Evolutionary conservation across 2,113 vertebrate species (phyloP), one percentile per base, ranked within the genome.

Genomic region (Dipodomys merriami): DNA sequence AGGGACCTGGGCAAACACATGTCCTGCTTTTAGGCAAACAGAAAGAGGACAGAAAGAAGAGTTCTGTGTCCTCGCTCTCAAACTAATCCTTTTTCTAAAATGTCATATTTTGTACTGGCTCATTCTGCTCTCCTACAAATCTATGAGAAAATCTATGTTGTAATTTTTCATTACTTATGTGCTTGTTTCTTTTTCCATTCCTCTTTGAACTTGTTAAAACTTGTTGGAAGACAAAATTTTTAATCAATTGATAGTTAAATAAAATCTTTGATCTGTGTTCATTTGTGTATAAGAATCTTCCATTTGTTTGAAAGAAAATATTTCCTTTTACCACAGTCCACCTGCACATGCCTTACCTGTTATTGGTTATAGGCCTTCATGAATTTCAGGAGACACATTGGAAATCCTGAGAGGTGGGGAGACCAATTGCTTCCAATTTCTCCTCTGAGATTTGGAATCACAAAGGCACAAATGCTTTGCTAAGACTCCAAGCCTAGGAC

Each of bases 131-230:
- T 3, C 25, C 25, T 86, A 20, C 57, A 3, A 4, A 20, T 44
- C 72, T 13, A 5, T 67, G 30, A 72, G 73, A 20, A 87, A 62
- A 64, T 46, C 46, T 20, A 44, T 7, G 22, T 72, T 18, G 49
- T 30, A 13, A 22, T 67, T 83, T 71, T 88, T 53, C 53, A 33
- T 57, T 67, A 57, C 60, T 20, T 33, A 10, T 12, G 6, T 78
- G 16, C 46, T 6, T 22, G 20, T 23, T 29, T 62, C 13, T 27
- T 12, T 22, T 19, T n/a, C 29, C n/a, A 9, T 46, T 88, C 60
- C 72, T 83, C 88, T 94, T 79, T 72, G 29, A 67, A 83, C 27
- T 64, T 11, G 19, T 15, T 93, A 25, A 77, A 93, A 78, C 53
- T 57, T 57, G 12, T 57, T 57, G 53, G 74, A 72, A 82, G 62